Percentiles rank a stretch among this genome's conserved stretches.
These are phyloP conservation scores for Miltochrista miniata DNA, from an alignment of 2,888 invertebrate genomes.

Conservation along the genomic window DNA sequence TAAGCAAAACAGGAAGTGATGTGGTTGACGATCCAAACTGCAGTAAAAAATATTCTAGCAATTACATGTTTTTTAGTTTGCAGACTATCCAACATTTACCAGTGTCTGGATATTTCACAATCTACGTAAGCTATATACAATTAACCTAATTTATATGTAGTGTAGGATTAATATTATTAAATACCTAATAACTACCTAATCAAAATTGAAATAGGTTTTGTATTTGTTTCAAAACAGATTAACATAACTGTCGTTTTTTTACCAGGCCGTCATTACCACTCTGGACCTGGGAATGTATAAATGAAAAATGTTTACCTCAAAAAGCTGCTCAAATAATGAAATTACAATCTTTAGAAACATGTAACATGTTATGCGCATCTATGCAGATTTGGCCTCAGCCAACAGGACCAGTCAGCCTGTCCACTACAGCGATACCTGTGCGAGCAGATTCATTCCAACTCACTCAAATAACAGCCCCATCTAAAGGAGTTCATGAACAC, in stretches of 20 bases:
- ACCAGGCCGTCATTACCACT: constrained; percentile 68
- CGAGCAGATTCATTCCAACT: constrained; percentile 79
- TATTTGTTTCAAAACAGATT: not conserved
- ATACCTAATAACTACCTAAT: not conserved
- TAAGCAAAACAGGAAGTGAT: constrained; percentile 27
- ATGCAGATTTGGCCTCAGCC: constrained; percentile 90
- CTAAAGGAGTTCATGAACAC: constrained; percentile 52
- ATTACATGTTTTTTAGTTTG: constrained; percentile 14
- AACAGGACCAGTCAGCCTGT: constrained; percentile 85
- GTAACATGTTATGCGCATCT: constrained; percentile 88
- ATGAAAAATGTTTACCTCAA: constrained; percentile 85
- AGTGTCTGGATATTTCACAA: constrained; percentile 4
- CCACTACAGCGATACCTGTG: constrained; percentile 85
- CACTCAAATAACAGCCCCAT: constrained; percentile 58
- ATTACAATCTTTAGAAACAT: constrained; percentile 85
- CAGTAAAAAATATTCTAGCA: constrained; percentile 10
- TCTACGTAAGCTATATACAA: constrained; percentile 14
- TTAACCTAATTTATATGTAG: not conserved
- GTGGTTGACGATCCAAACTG: constrained; percentile 14
- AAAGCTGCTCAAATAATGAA: constrained; percentile 49
- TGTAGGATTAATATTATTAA: not conserved
- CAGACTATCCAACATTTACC: constrained; percentile 8
- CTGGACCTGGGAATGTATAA: constrained; percentile 91
- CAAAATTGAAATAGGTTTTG: too few species aligned
- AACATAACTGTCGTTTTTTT: constrained; percentile 1